Evolutionary conservation across 2,113 vertebrate species (phyloP), one percentile per base, ranked within the genome.

Genomic region (Lasiurus borealis): DNA sequence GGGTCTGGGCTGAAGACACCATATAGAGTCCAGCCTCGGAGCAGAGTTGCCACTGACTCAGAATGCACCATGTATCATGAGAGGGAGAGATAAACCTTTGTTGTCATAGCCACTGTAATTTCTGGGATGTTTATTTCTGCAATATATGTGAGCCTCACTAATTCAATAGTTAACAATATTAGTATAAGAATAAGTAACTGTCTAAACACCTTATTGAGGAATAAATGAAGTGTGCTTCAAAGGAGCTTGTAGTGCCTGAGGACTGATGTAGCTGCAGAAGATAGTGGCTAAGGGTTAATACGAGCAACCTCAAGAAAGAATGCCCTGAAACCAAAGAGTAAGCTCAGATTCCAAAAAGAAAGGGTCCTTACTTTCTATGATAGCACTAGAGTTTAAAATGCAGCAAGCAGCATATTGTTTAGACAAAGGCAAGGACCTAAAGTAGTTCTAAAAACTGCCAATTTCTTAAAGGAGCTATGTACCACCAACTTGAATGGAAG

Each of bases 121-220:
- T 77, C 34, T 84, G 8, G 18, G 19, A 62, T 83, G 48, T 69
- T 88, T 77, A 52, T 90, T 78, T 91, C 62, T 85, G 4, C 5
- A 76, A 23, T 40, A 31, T 80, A 54, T 36, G 12, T 59, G 54
- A 85, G 36, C 14, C 71, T 95, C 46, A 95, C 81, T 85, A 92
- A 84, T 80, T 92, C 66, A 95, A 75, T 19, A 85, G 36, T 40
- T 85, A 76, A 15, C 66, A 87, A 64, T 68, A 72, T 95, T 81
- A 64, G 62, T 72, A 11, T 88, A 57, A 92, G 73, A 80, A 64
- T 66, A 83, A 91, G n/a, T 86, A 96, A 69, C 52, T 77, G 13
- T 36, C 57, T 64, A 66, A 68, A 76, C 13, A 87, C 57, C 31
- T 76, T 90, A 77, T 10, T 90, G 52, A 87, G 34, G 57, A 84